Evolutionary conservation across 2,888 invertebrate genomes (phyloP), one percentile per base, ranked within the genome.

Genomic region (Cremastobaeus sp.): DNA sequence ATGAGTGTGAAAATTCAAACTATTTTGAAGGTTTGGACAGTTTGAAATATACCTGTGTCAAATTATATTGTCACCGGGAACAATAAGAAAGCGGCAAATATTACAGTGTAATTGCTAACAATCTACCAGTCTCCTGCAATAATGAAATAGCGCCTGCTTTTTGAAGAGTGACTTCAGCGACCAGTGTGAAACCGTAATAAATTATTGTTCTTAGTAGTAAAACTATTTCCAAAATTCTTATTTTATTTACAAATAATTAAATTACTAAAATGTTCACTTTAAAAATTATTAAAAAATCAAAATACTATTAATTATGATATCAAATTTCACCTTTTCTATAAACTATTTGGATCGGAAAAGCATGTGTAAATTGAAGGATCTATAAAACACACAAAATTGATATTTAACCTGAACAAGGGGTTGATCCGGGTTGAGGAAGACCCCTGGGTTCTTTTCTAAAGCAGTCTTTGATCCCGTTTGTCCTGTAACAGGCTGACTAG

Each of bases 401-500:
- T 18, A 54, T 41, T 70, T 76, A 84, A 92, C 92, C 89, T 97
- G 96, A 81, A 98, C 96, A 39, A 98, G 90, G 11, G 99, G 99
- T 88, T 99, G 99, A 78, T 97, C 96, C 32, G 98, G 96, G 89
- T 98, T 97, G 83, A 98, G 91, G 89, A 94, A 97, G 73, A 97
- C 97, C 12, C 96, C 95, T 0, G 97, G 96, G 88, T 98, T 98
- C 84, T 96, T 96, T 80, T 95, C 93, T 65, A 98, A 90, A n/a
- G 93, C 91, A 74, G 92, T 91, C 86, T 94, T 94, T 0, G 94
- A 91, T 18, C 94, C 95, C 0, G 93, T 94, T 89, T 99, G 98
- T 3, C 97, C 97, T 34, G 96, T 96, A 1, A 98, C 95, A 1
- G 97, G 96, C 82, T 94, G 93, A 35, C 93, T 92, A 3, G 95